Evolutionary conservation across 1,140 invertebrate genomes (phyloP).

Genomic region (Cyrtorhinus lividipennis): DNA sequence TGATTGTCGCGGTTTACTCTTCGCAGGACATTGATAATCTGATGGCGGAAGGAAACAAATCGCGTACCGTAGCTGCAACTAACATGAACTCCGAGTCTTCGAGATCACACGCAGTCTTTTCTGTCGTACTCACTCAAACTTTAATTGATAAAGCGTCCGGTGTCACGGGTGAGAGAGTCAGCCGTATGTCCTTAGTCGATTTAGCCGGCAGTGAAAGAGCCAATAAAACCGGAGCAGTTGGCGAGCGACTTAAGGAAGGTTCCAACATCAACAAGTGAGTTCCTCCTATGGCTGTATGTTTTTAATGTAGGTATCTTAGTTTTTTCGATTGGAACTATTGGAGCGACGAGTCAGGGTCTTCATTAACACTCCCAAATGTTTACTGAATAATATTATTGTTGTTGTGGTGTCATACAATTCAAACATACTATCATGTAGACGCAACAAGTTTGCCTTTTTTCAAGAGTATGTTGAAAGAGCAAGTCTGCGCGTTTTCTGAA

Average conservation of each 20-base stretch:
- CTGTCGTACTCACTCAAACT: conserved; percentile 87
- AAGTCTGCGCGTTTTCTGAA: too few species aligned
- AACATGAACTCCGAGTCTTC: conserved; percentile 99
- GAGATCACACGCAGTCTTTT: conserved; percentile 95
- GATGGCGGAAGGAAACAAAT: conserved; percentile 98
- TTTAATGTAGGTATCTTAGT: too few species aligned
- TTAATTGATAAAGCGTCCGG: conserved; percentile 66
- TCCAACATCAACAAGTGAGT: conserved; percentile 89
- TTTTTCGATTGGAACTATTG: too few species aligned
- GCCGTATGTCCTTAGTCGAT: conserved; percentile 88
- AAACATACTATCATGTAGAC: too few species aligned
- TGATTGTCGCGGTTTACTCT: too few species aligned
- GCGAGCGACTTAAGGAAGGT: conserved; percentile 89
- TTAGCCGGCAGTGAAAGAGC: conserved; percentile 95
- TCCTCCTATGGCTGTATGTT: too few species aligned
- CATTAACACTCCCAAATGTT: too few species aligned
- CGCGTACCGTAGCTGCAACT: conserved; percentile 91
- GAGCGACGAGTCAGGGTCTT: too few species aligned
- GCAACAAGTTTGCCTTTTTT: too few species aligned
- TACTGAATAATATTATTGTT: too few species aligned
- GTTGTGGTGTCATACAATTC: too few species aligned
- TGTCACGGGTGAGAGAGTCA: conserved; percentile 90
- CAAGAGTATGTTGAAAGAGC: too few species aligned
- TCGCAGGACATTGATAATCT: conserved; percentile 83
- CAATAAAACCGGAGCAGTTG: conserved; percentile 94